Evolutionary conservation across 2,888 invertebrate species (phyloP).

Genomic region (Caenorhabditis drosophilae): DNA sequence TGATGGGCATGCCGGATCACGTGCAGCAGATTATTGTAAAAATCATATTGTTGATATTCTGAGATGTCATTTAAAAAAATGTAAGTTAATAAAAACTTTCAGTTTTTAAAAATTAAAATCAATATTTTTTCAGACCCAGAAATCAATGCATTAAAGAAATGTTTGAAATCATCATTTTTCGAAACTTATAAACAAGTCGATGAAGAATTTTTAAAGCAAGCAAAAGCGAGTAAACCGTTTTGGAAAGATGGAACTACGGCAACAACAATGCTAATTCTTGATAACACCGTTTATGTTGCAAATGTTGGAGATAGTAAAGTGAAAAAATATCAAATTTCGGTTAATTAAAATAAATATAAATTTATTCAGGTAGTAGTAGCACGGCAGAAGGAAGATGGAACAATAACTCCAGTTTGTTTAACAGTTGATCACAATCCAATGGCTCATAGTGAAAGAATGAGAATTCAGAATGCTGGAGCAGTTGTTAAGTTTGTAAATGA

Average conservation of each 20-base stretch:
- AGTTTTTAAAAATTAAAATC: background rate
- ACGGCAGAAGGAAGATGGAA: constrained; percentile 26
- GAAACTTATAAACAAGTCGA: constrained; percentile 72
- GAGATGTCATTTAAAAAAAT: too few species aligned
- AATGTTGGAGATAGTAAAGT: constrained; percentile 74
- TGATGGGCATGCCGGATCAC: constrained; percentile 73
- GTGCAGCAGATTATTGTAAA: constrained; percentile 72
- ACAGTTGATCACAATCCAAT: constrained; percentile 72
- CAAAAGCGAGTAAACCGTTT: constrained; percentile 72
- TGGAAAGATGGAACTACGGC: constrained; percentile 74
- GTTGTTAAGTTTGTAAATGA: constrained; percentile 70
- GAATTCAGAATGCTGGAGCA: constrained; percentile 73
- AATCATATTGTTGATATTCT: constrained; percentile 57
- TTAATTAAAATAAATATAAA: constrained; percentile 7
- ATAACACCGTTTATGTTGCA: constrained; percentile 72
- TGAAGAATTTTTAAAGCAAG: constrained; percentile 72
- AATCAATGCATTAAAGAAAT: constrained; percentile 68
- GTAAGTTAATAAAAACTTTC: too few species aligned
- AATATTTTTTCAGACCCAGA: constrained; percentile 31
- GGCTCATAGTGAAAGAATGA: constrained; percentile 72
- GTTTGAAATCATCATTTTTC: constrained; percentile 70
- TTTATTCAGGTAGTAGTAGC: constrained; percentile 39
- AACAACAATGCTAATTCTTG: constrained; percentile 71
- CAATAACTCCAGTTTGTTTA: constrained; percentile 68
- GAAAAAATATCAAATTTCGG: constrained; percentile 43